Evolutionary conservation across 1,140 invertebrate genomes (phyloP).

Genomic region (Drosophila sturtevanti): DNA sequence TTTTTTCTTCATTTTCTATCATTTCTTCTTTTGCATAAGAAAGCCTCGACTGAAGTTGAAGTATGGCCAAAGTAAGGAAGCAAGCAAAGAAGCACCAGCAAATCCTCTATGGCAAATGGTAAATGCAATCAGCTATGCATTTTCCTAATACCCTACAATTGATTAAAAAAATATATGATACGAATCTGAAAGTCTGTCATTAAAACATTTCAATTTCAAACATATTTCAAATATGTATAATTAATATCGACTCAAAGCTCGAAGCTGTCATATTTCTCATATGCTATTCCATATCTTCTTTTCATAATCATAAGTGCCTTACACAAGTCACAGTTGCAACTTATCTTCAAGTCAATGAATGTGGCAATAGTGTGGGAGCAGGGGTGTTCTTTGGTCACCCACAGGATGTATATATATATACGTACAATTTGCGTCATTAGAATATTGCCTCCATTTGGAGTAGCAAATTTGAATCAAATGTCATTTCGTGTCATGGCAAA

Average conservation of each 20-base stretch:
- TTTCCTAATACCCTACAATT: constrained; percentile 11
- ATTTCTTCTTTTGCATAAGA: constrained; percentile 61
- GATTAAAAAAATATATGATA: too few relatives aligned
- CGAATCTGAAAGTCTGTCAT: too few relatives aligned
- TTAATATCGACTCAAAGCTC: constrained; percentile 27
- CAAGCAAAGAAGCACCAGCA: not conserved
- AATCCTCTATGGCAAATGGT: constrained; percentile 4
- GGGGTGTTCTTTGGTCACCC: constrained; percentile 3
- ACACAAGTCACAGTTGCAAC: not conserved
- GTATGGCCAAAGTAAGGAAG: constrained; percentile 50
- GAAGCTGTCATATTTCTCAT: not conserved
- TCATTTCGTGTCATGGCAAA: too few relatives aligned
- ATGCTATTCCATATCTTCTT: not conserved
- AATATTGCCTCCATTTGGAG: too few relatives aligned
- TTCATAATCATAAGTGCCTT: constrained; percentile 16
- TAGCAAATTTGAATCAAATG: constrained; percentile 54
- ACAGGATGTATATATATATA: constrained; percentile 18
- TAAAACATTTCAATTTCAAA: not conserved
- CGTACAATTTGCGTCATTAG: too few relatives aligned
- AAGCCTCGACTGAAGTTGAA: constrained; percentile 71
- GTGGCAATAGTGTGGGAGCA: not conserved
- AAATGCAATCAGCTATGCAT: constrained; percentile 32
- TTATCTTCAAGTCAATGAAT: constrained; percentile 25
- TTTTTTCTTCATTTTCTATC: too few relatives aligned
- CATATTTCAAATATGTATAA: not conserved